Percentiles rank a stretch among this genome's conserved stretches.
These are phyloP conservation scores for Rhyacophila evoluta DNA, from an alignment of 2,888 invertebrate species.

Conservation along the genomic window DNA sequence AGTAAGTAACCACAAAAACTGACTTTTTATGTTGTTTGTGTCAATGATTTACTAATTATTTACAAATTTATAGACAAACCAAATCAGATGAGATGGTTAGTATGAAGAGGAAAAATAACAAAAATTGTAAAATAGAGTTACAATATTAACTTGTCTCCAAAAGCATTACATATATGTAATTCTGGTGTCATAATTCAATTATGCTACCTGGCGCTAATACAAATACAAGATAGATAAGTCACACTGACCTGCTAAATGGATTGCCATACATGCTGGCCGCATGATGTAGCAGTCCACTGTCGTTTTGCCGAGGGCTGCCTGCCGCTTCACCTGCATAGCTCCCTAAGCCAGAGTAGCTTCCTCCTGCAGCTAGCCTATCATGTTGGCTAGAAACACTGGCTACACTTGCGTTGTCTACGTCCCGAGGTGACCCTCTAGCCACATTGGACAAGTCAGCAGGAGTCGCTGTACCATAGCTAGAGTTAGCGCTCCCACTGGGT, in stretches of 20 bases:
- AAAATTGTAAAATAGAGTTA: too few relatives aligned
- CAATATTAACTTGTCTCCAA: too few relatives aligned
- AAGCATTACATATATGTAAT: too few relatives aligned
- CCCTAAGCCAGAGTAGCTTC: conserved; percentile 56
- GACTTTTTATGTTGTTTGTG: too few relatives aligned
- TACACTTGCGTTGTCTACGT: conserved; percentile 58
- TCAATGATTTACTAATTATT: too few relatives aligned
- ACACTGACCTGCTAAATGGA: conserved; percentile 63
- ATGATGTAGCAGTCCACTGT: conserved; percentile 62
- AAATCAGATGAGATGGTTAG: too few relatives aligned
- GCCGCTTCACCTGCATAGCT: conserved; percentile 59
- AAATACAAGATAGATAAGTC: too few relatives aligned
- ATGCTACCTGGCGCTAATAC: too few relatives aligned
- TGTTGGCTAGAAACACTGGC: conserved; percentile 57
- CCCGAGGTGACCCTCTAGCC: conserved; percentile 57
- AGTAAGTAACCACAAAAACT: too few relatives aligned
- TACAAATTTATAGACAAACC: too few relatives aligned
- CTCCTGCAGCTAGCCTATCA: conserved; percentile 60
- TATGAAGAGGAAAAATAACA: too few relatives aligned
- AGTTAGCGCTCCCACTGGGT: conserved; percentile 54
- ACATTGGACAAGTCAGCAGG: conserved; percentile 53
- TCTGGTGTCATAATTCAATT: too few relatives aligned
- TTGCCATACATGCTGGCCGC: conserved; percentile 64
- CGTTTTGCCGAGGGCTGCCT: conserved; percentile 56
- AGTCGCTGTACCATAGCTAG: conserved; percentile 52